These are phyloP conservation scores for Xestia xanthographa DNA, from an alignment of 2,888 invertebrate species.

Conservation along the genomic window DNA sequence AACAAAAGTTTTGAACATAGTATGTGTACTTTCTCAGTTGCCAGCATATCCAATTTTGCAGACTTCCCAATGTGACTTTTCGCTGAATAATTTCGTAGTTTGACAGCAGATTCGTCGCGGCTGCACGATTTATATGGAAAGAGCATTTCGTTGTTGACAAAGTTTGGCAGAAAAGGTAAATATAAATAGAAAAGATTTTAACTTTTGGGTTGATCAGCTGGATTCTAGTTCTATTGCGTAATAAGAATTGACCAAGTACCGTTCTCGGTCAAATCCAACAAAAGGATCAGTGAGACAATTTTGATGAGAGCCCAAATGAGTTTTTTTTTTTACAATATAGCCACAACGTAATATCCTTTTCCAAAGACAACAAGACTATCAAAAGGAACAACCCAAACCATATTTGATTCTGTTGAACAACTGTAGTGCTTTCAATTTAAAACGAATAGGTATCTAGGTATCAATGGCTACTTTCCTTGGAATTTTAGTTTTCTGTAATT, in stretches of 20 bases:
- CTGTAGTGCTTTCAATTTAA: conserved; percentile 18
- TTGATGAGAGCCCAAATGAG: neutral
- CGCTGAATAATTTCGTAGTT: conserved; percentile 60
- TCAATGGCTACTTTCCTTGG: neutral
- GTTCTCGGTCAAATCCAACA: neutral
- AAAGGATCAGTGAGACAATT: neutral
- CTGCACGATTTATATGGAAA: conserved; percentile 35
- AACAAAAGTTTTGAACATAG: conserved; percentile 50
- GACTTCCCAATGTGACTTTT: conserved; percentile 49
- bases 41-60: conserved; percentile 52
- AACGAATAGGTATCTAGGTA: conserved; percentile 16
- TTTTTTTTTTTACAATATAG: neutral
- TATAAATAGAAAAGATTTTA: conserved; percentile 11
- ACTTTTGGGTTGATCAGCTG: neutral
- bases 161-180: conserved; percentile 2
- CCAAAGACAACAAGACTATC: conserved; percentile 22
- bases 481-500: conserved; percentile 24
- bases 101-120: conserved; percentile 51
- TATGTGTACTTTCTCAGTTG: conserved; percentile 40
- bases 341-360: neutral
- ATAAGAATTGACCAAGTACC: neutral
- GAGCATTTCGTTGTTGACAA: conserved; percentile 34
- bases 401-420: conserved; percentile 28
- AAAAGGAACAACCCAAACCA: conserved; percentile 20
- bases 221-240: neutral